A percentile compares a stretch with the other conserved stretches of the same genome.
These are phyloP conservation scores for Cylloceria caligata DNA, from an alignment of 2,888 invertebrate genomes.

Conservation along the genomic window DNA sequence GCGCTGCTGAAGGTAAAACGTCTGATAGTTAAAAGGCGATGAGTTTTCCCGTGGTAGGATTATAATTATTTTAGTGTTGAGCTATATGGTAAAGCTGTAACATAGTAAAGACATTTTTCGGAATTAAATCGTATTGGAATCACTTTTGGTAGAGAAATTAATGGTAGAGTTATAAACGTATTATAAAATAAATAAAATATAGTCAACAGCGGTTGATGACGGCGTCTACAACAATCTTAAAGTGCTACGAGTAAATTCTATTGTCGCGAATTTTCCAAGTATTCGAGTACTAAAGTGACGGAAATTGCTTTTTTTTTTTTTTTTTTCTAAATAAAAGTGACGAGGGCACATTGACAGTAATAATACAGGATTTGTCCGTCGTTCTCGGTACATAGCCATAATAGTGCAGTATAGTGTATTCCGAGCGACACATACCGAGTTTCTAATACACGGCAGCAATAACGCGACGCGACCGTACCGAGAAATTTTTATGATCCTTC, in stretches of 20 bases:
- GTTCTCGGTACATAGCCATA: conserved; percentile 1
- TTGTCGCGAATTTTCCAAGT: conserved; percentile 21
- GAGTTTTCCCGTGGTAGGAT: no score
- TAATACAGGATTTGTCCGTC: not conserved
- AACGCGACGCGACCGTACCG: conserved; percentile 60
- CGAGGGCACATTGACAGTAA: conserved; percentile 14
- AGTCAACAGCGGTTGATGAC: not conserved
- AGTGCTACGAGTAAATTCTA: not conserved
- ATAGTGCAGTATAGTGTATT: conserved; percentile 1
- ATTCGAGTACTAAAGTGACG: not conserved
- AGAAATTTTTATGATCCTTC: conserved; percentile 68
- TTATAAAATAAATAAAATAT: no score
- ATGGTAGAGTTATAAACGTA: no score
- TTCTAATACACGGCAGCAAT: conserved; percentile 58
- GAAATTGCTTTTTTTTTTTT: conserved; percentile 40
- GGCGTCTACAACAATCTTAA: not conserved
- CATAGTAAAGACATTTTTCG: no score
- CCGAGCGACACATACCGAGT: not conserved
- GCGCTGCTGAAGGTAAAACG: no score
- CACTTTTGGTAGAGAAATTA: no score
- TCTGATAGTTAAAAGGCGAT: no score
- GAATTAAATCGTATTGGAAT: no score
- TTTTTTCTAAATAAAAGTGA: conserved; percentile 28
- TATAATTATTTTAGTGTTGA: no score
- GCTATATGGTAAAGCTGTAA: no score